phyloP scores from a whole-genome alignment of 2,797 vertebrate species.

The Gastrophryne carolinensis region DNA sequence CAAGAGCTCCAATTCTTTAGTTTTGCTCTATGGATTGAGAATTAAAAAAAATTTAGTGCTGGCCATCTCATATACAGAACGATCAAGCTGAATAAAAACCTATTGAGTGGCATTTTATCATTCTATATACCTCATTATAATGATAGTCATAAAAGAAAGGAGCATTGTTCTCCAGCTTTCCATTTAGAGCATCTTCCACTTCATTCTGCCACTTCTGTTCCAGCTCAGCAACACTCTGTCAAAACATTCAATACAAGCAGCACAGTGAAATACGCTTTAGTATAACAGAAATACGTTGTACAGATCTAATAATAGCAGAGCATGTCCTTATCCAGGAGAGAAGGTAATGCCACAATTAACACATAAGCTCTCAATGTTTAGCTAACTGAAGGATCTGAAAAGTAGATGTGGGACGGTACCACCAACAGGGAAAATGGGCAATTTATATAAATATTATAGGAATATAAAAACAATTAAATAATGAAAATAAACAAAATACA shows the following conservation, averaged over 20 bases:
- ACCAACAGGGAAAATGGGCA: too few relatives aligned
- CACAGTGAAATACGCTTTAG: background rate
- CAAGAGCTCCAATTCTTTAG: constrained; percentile 94
- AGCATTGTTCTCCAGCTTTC: constrained; percentile 90
- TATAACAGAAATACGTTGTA: background rate
- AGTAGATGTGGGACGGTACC: too few relatives aligned
- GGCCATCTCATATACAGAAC: background rate
- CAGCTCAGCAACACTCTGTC: constrained; percentile 91
- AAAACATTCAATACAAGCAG: background rate
- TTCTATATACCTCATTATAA: constrained; percentile 86
- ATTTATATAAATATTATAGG: too few relatives aligned
- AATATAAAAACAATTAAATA: too few relatives aligned
- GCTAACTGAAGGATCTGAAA: too few relatives aligned
- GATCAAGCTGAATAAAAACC: background rate
- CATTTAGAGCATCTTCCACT: constrained; percentile 89
- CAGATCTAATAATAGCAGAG: background rate
- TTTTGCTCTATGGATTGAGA: constrained; percentile 81
- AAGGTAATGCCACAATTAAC: background rate
- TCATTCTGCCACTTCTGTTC: constrained; percentile 98
- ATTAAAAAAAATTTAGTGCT: background rate
- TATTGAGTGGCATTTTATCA: background rate
- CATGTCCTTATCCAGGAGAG: too few relatives aligned
- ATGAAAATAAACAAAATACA: too few relatives aligned
- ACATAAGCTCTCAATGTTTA: too few relatives aligned
- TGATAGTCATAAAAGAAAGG: constrained; percentile 98